A percentile compares a stretch with the other conserved stretches of the same genome.
phyloP scores from a whole-genome alignment of 2,797 vertebrate genomes.

The Cryptoblepharus egeriae region DNA sequence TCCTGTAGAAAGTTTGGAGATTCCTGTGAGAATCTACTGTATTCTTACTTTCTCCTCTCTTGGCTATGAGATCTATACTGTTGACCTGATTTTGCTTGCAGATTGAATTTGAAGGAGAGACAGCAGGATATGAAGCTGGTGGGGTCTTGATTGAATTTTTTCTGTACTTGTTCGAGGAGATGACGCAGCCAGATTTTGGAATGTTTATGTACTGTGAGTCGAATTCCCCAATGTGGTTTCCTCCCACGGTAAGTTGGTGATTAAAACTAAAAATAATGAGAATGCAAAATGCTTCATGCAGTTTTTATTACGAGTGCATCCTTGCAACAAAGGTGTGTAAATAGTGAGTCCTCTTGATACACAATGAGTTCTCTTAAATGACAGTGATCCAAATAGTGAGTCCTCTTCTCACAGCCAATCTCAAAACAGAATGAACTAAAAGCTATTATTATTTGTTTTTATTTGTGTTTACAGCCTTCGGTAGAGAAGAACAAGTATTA shows the following conservation, averaged over 20 bases:
- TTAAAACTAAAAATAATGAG: no score
- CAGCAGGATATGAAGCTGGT: not conserved
- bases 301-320: no score
- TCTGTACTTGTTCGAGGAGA: constrained; percentile 54
- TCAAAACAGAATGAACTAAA: no score
- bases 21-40: no score
- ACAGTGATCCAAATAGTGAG: no score
- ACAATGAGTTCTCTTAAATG: no score
- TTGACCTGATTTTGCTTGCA: constrained; percentile 17
- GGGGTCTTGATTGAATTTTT: constrained; percentile 63
- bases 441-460: not conserved
- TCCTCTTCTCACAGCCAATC: no score
- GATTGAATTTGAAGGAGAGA: constrained; percentile 65
- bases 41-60: not conserved
- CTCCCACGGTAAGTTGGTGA: constrained; percentile 51
- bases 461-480: constrained; percentile 55
- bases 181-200: constrained; percentile 59
- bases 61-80: not conserved
- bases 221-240: constrained; percentile 69
- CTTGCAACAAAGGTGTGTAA: no score
- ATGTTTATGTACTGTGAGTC: constrained; percentile 53
- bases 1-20: no score
- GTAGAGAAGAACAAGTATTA: constrained; percentile 64
- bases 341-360: no score
- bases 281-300: no score